Evolutionary conservation across 2,888 invertebrate species (phyloP).

Genomic region (Sphinx pinastri): DNA sequence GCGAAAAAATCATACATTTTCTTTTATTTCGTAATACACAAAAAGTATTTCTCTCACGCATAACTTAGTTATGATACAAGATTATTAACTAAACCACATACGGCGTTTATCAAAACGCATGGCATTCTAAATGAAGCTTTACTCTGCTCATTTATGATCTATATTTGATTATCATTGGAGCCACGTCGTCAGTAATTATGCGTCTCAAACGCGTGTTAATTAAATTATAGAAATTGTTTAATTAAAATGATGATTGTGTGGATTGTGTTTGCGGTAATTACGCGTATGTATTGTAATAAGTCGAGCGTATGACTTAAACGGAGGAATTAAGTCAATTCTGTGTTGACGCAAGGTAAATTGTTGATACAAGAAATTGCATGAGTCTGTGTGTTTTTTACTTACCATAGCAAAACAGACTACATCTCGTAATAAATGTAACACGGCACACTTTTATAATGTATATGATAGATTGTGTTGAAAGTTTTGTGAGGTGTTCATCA

Average conservation of each 20-base stretch:
- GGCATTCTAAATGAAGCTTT: not conserved
- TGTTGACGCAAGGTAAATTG: not conserved
- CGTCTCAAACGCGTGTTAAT: constrained; percentile 16
- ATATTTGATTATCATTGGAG: not conserved
- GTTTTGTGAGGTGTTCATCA: no score
- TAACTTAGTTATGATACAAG: not conserved
- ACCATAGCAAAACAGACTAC: no score
- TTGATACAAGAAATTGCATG: no score
- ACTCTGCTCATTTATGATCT: not conserved
- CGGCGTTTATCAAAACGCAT: not conserved
- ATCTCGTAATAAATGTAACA: no score
- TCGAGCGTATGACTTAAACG: constrained; percentile 5
- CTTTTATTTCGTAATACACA: not conserved
- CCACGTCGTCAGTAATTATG: constrained; percentile 8
- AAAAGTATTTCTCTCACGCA: not conserved
- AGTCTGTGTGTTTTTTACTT: no score
- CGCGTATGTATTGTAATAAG: not conserved
- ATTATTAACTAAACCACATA: not conserved
- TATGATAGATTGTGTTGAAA: no score
- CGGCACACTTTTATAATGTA: no score
- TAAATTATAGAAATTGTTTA: constrained; percentile 24
- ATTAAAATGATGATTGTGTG: constrained; percentile 21
- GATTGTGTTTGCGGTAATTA: constrained; percentile 19
- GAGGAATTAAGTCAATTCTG: not conserved
- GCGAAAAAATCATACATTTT: not conserved